phyloP scores from a whole-genome alignment of 1,140 invertebrate genomes.

The Neuroterus valhalla region DNA sequence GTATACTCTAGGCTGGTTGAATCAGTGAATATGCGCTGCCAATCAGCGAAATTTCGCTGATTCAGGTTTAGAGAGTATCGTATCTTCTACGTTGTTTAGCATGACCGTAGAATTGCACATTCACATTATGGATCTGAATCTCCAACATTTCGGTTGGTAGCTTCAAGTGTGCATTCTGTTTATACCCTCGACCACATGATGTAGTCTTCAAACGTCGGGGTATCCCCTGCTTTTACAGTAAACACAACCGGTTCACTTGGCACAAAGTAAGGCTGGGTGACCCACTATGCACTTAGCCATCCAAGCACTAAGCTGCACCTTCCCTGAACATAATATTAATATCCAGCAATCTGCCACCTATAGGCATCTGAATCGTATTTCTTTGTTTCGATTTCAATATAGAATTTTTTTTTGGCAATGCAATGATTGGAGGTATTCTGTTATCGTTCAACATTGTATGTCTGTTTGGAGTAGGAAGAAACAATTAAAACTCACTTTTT shows the following conservation, averaged over 20 bases:
- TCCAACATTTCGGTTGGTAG: background rate
- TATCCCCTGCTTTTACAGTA: slow-evolving; percentile 69
- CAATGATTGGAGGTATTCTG: too few species aligned
- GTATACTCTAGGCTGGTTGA: too few species aligned
- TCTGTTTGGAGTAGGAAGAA: too few species aligned
- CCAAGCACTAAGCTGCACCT: background rate
- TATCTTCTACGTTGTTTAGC: background rate
- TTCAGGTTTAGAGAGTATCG: too few species aligned
- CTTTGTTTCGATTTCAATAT: background rate
- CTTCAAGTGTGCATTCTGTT: background rate
- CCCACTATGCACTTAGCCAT: slow-evolving; percentile 26
- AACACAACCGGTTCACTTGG: slow-evolving; percentile 70
- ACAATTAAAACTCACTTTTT: too few species aligned
- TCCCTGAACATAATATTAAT: slow-evolving; percentile 1
- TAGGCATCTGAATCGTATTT: slow-evolving; percentile 12
- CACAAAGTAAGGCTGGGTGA: slow-evolving; percentile 59
- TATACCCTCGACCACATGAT: background rate
- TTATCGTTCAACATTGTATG: too few species aligned
- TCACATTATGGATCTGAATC: background rate
- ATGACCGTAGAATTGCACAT: background rate
- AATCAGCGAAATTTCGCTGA: too few species aligned
- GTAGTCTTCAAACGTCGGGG: slow-evolving; percentile 39
- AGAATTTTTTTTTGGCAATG: too few species aligned
- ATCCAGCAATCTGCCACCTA: background rate
- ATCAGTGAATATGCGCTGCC: too few species aligned